phyloP scores from a whole-genome alignment of 2,888 invertebrate species.

The Scaptomyza tumidula region DNA sequence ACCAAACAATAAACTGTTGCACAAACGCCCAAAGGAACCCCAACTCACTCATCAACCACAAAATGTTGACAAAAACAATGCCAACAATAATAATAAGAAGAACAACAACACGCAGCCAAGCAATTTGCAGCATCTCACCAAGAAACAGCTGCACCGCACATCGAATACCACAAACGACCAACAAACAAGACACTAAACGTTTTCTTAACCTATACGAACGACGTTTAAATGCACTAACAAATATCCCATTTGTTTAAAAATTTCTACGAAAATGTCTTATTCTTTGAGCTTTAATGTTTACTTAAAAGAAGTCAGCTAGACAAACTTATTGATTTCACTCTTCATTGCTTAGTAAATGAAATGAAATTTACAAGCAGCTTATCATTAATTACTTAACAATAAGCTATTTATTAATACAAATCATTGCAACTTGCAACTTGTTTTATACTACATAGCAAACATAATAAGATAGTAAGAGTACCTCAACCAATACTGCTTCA shows the following conservation, averaged over 20 bases:
- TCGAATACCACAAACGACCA: constrained; percentile 22
- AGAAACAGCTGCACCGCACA: constrained; percentile 64
- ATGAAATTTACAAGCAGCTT: background rate
- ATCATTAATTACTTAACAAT: too few species aligned
- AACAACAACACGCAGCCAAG: constrained; percentile 47
- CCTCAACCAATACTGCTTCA: constrained; percentile 2
- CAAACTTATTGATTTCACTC: too few species aligned
- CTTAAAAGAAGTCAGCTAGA: background rate
- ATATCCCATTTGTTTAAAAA: too few species aligned
- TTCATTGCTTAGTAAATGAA: too few species aligned
- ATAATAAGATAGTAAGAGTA: background rate
- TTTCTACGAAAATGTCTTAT: background rate
- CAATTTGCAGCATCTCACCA: constrained; percentile 63
- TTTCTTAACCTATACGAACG: background rate
- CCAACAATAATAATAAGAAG: constrained; percentile 41
- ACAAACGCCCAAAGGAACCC: constrained; percentile 22
- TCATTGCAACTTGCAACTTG: too few species aligned
- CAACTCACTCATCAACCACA: constrained; percentile 50
- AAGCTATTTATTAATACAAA: too few species aligned
- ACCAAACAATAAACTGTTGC: constrained; percentile 63
- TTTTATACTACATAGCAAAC: background rate
- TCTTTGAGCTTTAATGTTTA: too few species aligned
- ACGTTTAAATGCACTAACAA: constrained; percentile 7
- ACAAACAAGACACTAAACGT: constrained; percentile 5
- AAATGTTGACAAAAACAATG: constrained; percentile 55